phyloP scores from a whole-genome alignment of 2,888 invertebrate genomes.

The Pammene aurita region DNA sequence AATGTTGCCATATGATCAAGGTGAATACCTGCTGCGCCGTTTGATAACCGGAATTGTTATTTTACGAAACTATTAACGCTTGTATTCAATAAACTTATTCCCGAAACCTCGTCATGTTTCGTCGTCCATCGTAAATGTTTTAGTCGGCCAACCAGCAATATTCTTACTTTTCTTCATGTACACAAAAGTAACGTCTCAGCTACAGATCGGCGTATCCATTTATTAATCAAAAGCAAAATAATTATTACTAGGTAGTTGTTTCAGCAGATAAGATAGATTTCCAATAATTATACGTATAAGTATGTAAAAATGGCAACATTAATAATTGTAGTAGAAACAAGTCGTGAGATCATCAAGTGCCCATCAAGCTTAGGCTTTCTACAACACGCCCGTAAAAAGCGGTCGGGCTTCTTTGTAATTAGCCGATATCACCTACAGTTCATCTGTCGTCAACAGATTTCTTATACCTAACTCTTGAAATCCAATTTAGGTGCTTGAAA shows the following conservation, averaged over 20 bases:
- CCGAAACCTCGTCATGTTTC: too few species aligned
- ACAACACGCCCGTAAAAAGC: slow-evolving; percentile 12
- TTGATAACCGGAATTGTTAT: neutral
- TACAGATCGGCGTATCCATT: too few species aligned
- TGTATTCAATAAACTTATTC: neutral
- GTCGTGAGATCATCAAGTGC: slow-evolving; percentile 19
- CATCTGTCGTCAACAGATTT: slow-evolving; percentile 2
- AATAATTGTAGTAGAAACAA: slow-evolving; percentile 23
- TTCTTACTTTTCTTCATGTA: too few species aligned
- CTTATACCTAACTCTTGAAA: slow-evolving; percentile 6
- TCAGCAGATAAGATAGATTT: too few species aligned
- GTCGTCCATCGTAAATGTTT: too few species aligned
- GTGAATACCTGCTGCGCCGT: neutral
- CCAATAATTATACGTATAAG: too few species aligned
- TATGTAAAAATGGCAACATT: neutral
- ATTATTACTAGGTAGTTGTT: too few species aligned
- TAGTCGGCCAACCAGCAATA: too few species aligned
- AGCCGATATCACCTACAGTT: slow-evolving; percentile 3
- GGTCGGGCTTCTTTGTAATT: slow-evolving; percentile 7
- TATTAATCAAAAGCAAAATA: too few species aligned
- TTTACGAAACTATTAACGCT: neutral
- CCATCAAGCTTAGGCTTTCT: slow-evolving; percentile 27
- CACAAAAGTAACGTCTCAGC: too few species aligned
- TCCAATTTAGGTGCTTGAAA: slow-evolving; percentile 3
- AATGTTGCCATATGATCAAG: slow-evolving; percentile 8